phyloP scores from a whole-genome alignment of 2,888 invertebrate genomes.

The Drosophila phalerata region DNA sequence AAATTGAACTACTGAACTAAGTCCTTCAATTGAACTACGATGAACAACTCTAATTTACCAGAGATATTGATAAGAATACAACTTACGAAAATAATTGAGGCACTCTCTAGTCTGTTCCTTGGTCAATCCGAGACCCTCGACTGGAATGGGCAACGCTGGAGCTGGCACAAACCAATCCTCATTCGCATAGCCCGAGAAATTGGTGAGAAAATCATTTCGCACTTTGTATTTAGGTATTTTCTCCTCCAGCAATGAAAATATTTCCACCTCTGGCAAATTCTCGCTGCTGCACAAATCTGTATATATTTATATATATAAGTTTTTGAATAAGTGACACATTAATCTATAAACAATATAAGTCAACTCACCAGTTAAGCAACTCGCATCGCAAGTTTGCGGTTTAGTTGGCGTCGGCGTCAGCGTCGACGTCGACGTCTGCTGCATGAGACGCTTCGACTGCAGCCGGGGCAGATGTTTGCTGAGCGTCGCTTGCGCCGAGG shows the following conservation, averaged over 20 bases:
- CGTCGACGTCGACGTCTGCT: constrained; percentile 43
- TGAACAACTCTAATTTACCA: no score
- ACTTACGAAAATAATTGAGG: constrained; percentile 98
- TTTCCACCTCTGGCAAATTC: constrained; percentile 97
- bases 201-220: constrained; percentile 96
- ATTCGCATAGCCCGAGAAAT: constrained; percentile 92
- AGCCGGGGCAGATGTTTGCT: constrained; percentile 85
- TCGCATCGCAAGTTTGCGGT: constrained; percentile 83
- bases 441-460: constrained; percentile 82
- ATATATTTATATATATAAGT: neutral
- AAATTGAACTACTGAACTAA: no score
- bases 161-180: constrained; percentile 96
- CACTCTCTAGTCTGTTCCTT: constrained; percentile 98
- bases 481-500: constrained; percentile 85
- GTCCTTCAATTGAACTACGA: no score
- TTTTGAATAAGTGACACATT: constrained; percentile 4
- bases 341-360: neutral
- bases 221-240: constrained; percentile 97
- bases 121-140: constrained; percentile 92
- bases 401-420: constrained; percentile 32
- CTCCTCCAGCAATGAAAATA: constrained; percentile 97
- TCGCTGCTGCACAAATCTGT: constrained; percentile 97
- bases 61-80: constrained; percentile 41
- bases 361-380: constrained; percentile 84
- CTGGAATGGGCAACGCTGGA: constrained; percentile 91